Evolutionary conservation across 2,797 vertebrate genomes (phyloP).

Genomic region (Sebastes taczanowskii): DNA sequence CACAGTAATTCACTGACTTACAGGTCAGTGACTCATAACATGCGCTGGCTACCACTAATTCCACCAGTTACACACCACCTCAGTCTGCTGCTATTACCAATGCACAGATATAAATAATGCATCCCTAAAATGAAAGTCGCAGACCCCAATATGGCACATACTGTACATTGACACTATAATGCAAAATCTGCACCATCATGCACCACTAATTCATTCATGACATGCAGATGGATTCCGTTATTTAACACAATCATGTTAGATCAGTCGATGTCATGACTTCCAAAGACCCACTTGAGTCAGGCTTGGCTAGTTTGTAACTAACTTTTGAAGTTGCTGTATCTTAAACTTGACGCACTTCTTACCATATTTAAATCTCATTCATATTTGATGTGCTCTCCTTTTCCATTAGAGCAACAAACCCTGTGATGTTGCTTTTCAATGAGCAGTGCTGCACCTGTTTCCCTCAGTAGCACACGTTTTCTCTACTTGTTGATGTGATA

Average conservation of each 20-base stretch:
- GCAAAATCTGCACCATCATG: neutral
- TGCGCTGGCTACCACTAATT: neutral
- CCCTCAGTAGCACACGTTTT: constrained; percentile 23
- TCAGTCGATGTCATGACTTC: constrained; percentile 14
- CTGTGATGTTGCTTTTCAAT: neutral
- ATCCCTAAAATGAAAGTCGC: neutral
- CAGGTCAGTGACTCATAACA: neutral
- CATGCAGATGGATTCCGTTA: constrained; percentile 14
- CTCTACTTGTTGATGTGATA: constrained; percentile 38
- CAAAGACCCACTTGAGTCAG: constrained; percentile 8
- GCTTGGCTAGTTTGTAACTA: neutral
- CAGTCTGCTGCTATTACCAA: neutral
- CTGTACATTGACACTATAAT: neutral
- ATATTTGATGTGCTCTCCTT: constrained; percentile 3
- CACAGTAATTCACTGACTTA: neutral
- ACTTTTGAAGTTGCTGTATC: constrained; percentile 6
- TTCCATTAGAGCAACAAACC: neutral
- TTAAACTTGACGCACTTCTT: constrained; percentile 19
- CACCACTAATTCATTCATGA: constrained; percentile 10
- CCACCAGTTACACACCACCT: neutral
- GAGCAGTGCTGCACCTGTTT: constrained; percentile 35
- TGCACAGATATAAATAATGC: neutral
- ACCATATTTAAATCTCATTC: neutral
- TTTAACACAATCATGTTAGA: constrained; percentile 19
- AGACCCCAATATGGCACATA: neutral